phyloP scores from a whole-genome alignment of 1,140 invertebrate genomes.

The Bradysia coprophila region DNA sequence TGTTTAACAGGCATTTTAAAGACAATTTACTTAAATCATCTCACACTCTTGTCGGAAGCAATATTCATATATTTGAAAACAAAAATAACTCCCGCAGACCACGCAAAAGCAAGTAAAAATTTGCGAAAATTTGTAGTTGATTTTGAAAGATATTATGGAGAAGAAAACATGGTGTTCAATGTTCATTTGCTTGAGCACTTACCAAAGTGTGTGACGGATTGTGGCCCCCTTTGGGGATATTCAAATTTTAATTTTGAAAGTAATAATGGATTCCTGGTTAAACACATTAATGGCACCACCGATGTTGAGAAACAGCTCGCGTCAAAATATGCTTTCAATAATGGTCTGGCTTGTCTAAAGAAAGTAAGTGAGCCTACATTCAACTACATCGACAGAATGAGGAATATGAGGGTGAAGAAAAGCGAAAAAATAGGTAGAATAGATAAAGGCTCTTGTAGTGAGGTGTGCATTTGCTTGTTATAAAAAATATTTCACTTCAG shows the following conservation, averaged over 20 bases:
- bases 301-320: too few species aligned
- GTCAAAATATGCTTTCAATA: too few species aligned
- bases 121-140: neutral
- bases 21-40: neutral
- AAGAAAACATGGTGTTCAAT: neutral
- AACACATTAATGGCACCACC: neutral
- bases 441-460: too few species aligned
- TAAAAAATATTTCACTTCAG: too few species aligned
- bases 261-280: too few species aligned
- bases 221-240: neutral
- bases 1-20: neutral
- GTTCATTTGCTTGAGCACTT: neutral
- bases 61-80: neutral
- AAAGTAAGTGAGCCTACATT: too few species aligned
- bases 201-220: neutral
- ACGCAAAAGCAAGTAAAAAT: neutral
- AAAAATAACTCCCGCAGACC: neutral
- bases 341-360: too few species aligned
- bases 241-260: neutral
- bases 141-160: neutral
- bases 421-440: too few species aligned
- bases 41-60: neutral
- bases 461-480: too few species aligned
- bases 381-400: too few species aligned
- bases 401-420: too few species aligned